Percentiles rank a stretch among this genome's conserved stretches.
These are phyloP conservation scores for Orchestes rusci DNA, from an alignment of 2,888 invertebrate genomes.

Conservation along the genomic window DNA sequence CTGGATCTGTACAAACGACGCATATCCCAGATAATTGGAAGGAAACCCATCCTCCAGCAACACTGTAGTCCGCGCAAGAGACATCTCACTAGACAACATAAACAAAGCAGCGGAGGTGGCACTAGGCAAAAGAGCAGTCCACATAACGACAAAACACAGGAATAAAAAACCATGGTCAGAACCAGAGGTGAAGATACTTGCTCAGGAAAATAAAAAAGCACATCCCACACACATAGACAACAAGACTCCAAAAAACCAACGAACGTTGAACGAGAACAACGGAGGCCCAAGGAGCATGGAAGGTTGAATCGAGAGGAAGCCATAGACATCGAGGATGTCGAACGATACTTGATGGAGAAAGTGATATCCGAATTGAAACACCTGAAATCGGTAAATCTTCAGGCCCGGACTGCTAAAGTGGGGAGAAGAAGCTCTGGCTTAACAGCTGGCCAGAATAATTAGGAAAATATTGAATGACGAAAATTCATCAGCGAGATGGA, in stretches of 20 bases:
- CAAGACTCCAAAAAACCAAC: not conserved
- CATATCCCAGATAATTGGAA: too few species aligned
- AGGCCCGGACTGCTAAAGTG: not conserved
- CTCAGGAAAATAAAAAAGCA: not conserved
- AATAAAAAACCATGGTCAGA: not conserved
- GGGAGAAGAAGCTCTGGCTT: not conserved
- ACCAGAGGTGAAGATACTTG: constrained; percentile 1
- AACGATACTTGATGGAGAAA: too few species aligned
- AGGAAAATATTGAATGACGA: not conserved
- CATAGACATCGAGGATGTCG: too few species aligned
- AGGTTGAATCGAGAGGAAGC: too few species aligned
- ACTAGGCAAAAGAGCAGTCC: not conserved
- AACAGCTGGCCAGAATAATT: too few species aligned
- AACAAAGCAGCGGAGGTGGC: not conserved
- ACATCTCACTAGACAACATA: not conserved
- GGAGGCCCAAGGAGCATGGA: not conserved
- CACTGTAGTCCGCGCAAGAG: not conserved
- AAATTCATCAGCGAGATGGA: too few species aligned
- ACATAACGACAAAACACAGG: not conserved
- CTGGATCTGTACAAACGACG: too few species aligned
- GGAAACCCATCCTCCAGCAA: too few species aligned
- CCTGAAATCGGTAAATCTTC: not conserved
- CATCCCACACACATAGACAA: not conserved
- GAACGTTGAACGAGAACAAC: not conserved
- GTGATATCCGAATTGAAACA: not conserved